Evolutionary conservation across 2,888 invertebrate species (phyloP).

Genomic region (Dynastes maya): DNA sequence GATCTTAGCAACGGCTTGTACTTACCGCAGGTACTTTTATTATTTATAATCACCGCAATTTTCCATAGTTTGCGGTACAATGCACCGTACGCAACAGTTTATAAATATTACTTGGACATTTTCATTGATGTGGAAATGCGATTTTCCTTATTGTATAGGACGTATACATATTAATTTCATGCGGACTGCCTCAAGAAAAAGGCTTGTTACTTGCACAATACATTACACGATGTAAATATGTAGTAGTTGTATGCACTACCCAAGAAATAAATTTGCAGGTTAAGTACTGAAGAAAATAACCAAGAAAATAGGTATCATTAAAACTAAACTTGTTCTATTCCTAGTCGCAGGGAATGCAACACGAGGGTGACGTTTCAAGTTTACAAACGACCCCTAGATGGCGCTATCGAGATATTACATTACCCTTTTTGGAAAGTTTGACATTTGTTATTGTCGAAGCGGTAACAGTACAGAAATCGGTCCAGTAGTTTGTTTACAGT

Average conservation of each 20-base stretch:
- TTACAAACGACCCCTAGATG: no score
- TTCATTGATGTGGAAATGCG: neutral
- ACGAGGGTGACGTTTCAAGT: no score
- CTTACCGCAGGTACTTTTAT: slow-evolving; percentile 13
- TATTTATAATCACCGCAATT: slow-evolving; percentile 38
- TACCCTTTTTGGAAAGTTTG: no score
- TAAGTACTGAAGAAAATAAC: neutral
- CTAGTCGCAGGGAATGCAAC: no score
- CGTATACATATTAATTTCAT: neutral
- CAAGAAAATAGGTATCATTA: neutral
- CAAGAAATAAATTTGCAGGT: no score
- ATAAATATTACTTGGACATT: neutral
- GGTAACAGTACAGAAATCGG: no score
- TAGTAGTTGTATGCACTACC: no score
- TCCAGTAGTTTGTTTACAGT: no score
- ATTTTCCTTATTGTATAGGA: neutral
- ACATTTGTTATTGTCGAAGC: no score
- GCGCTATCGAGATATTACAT: no score
- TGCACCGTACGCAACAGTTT: slow-evolving; percentile 3
- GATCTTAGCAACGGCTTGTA: slow-evolving; percentile 13
- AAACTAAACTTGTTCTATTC: neutral
- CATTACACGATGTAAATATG: neutral
- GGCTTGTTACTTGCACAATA: no score
- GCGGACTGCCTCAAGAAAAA: neutral
- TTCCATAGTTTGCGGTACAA: slow-evolving; percentile 21